phyloP scores from a whole-genome alignment of 2,888 invertebrate genomes.

The Pammene aurita region DNA sequence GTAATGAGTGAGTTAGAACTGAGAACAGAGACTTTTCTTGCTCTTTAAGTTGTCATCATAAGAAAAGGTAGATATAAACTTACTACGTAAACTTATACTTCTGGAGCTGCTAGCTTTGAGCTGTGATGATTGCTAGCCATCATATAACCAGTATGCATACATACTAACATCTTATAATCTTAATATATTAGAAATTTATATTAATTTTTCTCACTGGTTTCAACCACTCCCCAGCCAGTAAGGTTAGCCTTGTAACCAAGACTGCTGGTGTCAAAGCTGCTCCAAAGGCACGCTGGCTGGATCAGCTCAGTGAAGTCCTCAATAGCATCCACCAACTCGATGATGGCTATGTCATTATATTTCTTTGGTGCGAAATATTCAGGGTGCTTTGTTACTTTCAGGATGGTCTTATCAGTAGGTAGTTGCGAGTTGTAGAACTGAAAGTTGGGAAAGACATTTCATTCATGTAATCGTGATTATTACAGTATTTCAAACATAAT shows the following conservation, averaged over 20 bases:
- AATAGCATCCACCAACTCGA: constrained; percentile 55
- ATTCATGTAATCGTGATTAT: background rate
- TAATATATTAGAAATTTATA: too few relatives aligned
- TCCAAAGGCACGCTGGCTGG: constrained; percentile 68
- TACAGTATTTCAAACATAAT: too few relatives aligned
- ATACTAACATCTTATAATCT: too few relatives aligned
- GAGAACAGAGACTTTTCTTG: too few relatives aligned
- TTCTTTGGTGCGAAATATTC: constrained; percentile 58
- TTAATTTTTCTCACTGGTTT: constrained; percentile 52
- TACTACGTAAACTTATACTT: too few relatives aligned
- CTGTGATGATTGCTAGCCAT: too few relatives aligned
- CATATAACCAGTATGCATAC: too few relatives aligned
- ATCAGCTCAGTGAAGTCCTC: constrained; percentile 51
- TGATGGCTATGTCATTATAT: constrained; percentile 66
- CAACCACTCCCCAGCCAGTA: constrained; percentile 67
- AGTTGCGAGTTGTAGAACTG: constrained; percentile 44
- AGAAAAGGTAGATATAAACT: too few relatives aligned
- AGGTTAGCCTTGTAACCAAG: constrained; percentile 53
- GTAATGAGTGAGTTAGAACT: too few relatives aligned
- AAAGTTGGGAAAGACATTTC: background rate
- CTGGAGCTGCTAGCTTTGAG: too few relatives aligned
- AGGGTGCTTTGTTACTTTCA: constrained; percentile 58
- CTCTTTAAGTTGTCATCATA: too few relatives aligned
- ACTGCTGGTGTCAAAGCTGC: constrained; percentile 45
- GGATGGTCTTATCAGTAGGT: constrained; percentile 53